Conservation (phyloP, 2,797 vertebrate species). For the Typhlichthys subterraneus region DNA sequence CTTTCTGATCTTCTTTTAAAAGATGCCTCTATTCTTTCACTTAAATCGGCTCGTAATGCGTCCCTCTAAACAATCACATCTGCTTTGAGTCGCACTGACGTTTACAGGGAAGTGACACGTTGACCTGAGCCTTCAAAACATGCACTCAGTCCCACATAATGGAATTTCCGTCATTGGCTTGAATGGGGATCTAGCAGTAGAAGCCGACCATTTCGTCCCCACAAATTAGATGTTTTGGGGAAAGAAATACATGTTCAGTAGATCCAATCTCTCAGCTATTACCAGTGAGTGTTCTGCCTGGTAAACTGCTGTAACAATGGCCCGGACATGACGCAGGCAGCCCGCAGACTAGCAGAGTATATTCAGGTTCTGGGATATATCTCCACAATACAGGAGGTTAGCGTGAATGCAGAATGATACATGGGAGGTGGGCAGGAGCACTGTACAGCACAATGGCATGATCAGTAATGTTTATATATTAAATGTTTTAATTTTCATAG, state of each 20-base stretch:
- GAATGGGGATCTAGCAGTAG: background rate
- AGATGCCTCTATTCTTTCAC: slow-evolving; percentile 43
- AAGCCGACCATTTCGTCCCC: background rate
- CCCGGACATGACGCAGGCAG: slow-evolving; percentile 39
- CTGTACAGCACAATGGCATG: slow-evolving; percentile 35
- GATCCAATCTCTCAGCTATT: background rate
- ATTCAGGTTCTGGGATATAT: slow-evolving; percentile 58
- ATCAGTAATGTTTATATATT: slow-evolving; percentile 36
- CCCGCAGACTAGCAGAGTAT: slow-evolving; percentile 49
- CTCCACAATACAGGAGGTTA: slow-evolving; percentile 53
- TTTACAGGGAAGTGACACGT: slow-evolving; percentile 55
- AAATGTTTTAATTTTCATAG: slow-evolving; percentile 12
- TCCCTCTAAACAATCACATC: slow-evolving; percentile 26
- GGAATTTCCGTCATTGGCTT: background rate
- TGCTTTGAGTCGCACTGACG: slow-evolving; percentile 25
- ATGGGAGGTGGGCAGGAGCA: slow-evolving; percentile 55
- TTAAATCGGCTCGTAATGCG: slow-evolving; percentile 53
- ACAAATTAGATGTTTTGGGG: background rate
- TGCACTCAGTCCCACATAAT: background rate
- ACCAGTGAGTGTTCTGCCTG: background rate
- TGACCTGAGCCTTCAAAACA: slow-evolving; percentile 54
- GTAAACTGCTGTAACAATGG: slow-evolving; percentile 16
- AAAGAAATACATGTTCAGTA: background rate
- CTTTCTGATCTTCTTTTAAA: slow-evolving; percentile 54
- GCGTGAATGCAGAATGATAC: slow-evolving; percentile 48